phyloP scores from a whole-genome alignment of 2,797 vertebrate species.

The Botia kubotai region DNA sequence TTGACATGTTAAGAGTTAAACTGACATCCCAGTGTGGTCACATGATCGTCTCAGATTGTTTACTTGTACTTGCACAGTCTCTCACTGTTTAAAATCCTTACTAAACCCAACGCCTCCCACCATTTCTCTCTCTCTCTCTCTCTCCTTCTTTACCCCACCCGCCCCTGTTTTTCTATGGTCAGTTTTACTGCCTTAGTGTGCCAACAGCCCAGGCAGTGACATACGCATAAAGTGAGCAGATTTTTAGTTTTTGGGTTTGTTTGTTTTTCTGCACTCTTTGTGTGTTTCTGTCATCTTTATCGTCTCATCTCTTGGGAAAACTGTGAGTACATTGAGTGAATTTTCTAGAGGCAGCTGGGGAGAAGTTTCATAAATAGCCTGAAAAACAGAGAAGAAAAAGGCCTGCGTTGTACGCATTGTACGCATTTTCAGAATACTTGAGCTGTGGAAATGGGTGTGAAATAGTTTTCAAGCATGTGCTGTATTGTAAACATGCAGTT shows the following conservation, averaged over 20 bases:
- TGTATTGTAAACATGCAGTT: not conserved
- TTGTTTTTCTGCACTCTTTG: not conserved
- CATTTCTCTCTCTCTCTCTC: slow-evolving; percentile 37
- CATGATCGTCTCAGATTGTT: slow-evolving; percentile 64
- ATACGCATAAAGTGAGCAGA: slow-evolving; percentile 24
- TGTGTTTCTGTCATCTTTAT: slow-evolving; percentile 43
- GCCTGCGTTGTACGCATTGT: not conserved
- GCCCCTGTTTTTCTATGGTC: slow-evolving; percentile 60
- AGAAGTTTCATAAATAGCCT: not conserved
- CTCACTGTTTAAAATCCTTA: slow-evolving; percentile 51
- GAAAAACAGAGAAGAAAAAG: not conserved
- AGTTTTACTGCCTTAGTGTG: slow-evolving; percentile 28
- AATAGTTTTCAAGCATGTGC: not conserved
- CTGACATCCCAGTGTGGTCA: slow-evolving; percentile 52
- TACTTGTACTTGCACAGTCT: slow-evolving; percentile 67
- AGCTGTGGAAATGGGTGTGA: not conserved
- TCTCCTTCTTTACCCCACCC: not conserved
- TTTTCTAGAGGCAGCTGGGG: slow-evolving; percentile 22
- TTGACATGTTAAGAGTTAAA: slow-evolving; percentile 10
- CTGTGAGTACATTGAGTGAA: slow-evolving; percentile 69
- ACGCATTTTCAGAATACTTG: not conserved
- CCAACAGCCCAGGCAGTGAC: slow-evolving; percentile 38
- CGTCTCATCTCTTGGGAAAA: slow-evolving; percentile 42
- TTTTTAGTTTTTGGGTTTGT: slow-evolving; percentile 20
- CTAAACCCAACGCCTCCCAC: slow-evolving; percentile 30